Evolutionary conservation across 2,113 vertebrate genomes (phyloP).

Genomic region (Mustelus asterias): DNA sequence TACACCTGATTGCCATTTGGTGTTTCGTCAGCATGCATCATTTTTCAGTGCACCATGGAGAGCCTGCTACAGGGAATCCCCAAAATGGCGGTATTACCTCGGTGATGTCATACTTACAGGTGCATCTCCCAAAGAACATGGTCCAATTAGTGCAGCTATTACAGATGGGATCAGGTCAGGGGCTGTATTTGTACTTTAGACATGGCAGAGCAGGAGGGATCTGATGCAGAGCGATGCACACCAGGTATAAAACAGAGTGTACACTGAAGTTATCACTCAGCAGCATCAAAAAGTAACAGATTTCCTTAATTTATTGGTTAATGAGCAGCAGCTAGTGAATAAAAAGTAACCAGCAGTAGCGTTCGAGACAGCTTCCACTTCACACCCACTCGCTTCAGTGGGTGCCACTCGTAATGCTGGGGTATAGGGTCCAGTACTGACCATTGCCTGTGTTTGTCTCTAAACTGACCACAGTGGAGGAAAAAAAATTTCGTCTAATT

Average conservation of each 20-base stretch:
- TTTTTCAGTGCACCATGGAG: too few species aligned
- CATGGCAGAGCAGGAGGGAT: too few species aligned
- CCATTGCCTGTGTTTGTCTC: background rate
- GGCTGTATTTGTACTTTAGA: too few species aligned
- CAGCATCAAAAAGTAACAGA: conserved; percentile 94
- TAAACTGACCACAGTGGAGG: background rate
- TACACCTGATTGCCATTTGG: too few species aligned
- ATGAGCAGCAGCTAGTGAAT: conserved; percentile 35
- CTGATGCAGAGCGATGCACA: conserved; percentile 83
- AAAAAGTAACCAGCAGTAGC: background rate
- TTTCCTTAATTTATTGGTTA: conserved; percentile 91
- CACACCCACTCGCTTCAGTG: background rate
- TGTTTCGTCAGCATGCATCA: too few species aligned
- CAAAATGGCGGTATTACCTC: too few species aligned
- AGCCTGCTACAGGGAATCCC: too few species aligned
- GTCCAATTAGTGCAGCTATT: too few species aligned
- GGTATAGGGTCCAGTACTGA: background rate
- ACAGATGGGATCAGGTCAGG: too few species aligned
- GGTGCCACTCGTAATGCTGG: too few species aligned
- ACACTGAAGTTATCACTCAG: conserved; percentile 89
- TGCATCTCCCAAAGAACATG: too few species aligned
- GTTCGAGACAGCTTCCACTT: background rate
- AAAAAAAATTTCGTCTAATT: background rate
- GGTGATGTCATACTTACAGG: too few species aligned
- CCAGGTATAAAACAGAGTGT: conserved; percentile 77